Evolutionary conservation across 2,888 invertebrate species (phyloP).

Genomic region (Hanleya hanleyi): DNA sequence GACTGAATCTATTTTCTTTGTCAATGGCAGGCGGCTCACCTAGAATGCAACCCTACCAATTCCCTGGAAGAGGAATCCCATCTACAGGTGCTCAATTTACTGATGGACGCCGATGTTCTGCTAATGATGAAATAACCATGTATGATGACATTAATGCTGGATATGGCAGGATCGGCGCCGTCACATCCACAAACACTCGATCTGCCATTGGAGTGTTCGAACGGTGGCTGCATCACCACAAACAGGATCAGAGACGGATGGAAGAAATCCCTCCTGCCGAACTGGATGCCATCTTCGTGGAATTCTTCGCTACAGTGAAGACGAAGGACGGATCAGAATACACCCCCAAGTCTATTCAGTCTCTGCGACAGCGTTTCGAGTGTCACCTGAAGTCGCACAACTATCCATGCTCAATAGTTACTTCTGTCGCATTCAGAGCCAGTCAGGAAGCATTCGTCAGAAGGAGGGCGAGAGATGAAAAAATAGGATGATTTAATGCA

Average conservation of each 20-base stretch:
- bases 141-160: no score
- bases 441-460: not conserved
- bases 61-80: no score
- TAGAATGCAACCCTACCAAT: no score
- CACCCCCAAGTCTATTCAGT: not conserved
- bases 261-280: not conserved
- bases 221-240: not conserved
- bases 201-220: not conserved
- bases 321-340: not conserved
- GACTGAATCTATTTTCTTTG: no score
- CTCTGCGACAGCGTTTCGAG: not conserved
- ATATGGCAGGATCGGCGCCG: no score
- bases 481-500: no score
- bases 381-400: not conserved
- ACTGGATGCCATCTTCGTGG: not conserved
- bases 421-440: not conserved
- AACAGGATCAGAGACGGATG: not conserved
- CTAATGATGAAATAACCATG: no score
- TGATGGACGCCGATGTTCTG: no score
- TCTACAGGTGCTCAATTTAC: no score
- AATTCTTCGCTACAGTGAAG: not conserved
- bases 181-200: not conserved
- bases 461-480: no score
- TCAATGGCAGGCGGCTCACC: no score
- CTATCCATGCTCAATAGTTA: not conserved